phyloP scores from a whole-genome alignment of 2,113 vertebrate species.

The Salvelinus fontinalis region DNA sequence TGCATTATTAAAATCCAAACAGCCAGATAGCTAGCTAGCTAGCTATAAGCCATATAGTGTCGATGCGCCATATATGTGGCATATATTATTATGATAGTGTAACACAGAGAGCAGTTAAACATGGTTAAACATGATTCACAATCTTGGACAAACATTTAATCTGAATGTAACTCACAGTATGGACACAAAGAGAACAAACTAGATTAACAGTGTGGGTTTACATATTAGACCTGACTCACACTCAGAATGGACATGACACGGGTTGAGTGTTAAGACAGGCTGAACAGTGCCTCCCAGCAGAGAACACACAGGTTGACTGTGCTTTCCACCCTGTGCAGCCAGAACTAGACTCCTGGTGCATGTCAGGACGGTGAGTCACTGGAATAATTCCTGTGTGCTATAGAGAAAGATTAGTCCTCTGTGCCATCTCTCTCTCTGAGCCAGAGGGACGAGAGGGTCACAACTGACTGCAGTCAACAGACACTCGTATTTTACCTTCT shows the following conservation, averaged over 20 bases:
- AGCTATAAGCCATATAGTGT: too few species aligned
- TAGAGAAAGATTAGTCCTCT: constrained; percentile 46
- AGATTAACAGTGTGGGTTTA: background rate
- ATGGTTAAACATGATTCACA: too few species aligned
- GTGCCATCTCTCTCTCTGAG: constrained; percentile 35
- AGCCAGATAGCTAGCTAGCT: too few species aligned
- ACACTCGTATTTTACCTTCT: constrained; percentile 70
- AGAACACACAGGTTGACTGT: constrained; percentile 1
- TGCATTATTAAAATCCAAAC: too few species aligned
- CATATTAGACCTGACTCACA: background rate
- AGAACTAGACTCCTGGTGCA: constrained; percentile 14
- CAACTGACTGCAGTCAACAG: constrained; percentile 65
- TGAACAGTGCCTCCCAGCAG: too few species aligned
- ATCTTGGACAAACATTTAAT: too few species aligned
- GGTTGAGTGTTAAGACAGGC: too few species aligned
- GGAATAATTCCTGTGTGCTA: constrained; percentile 47
- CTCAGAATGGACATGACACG: too few species aligned
- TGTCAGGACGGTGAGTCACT: constrained; percentile 41
- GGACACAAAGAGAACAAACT: background rate
- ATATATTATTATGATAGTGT: background rate
- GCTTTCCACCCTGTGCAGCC: constrained; percentile 14
- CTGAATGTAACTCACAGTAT: too few species aligned
- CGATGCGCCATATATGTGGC: background rate
- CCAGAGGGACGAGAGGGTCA: constrained; percentile 41
- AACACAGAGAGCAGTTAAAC: background rate